phyloP scores from a whole-genome alignment of 1,140 invertebrate genomes.

The Metopolophium dirhodum region DNA sequence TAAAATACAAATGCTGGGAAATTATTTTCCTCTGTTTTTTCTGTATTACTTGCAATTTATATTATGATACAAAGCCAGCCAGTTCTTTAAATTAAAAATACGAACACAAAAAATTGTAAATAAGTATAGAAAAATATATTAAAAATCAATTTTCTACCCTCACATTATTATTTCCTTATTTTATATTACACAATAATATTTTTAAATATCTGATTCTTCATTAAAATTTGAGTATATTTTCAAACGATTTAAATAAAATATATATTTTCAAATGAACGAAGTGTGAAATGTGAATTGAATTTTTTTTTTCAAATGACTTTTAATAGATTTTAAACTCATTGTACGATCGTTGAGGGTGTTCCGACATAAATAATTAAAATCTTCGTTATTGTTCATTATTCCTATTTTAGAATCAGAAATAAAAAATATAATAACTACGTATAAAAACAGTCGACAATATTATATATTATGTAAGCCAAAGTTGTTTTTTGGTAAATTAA shows the following conservation, averaged over 20 bases:
- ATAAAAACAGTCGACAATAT: background rate
- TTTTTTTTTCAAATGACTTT: background rate
- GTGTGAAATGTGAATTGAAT: background rate
- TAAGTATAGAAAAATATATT: background rate
- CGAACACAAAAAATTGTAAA: background rate
- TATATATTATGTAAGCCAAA: background rate
- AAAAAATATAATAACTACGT: background rate
- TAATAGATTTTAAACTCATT: background rate
- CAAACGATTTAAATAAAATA: background rate
- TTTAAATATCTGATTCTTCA: background rate
- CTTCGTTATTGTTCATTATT: background rate
- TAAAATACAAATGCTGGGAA: background rate
- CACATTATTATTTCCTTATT: background rate
- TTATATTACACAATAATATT: background rate
- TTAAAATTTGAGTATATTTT: background rate
- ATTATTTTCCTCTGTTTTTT: background rate
- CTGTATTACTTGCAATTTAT: background rate
- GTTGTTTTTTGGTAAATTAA: background rate
- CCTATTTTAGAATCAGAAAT: background rate
- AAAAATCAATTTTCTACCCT: background rate
- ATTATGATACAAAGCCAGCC: background rate
- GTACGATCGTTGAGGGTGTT: background rate
- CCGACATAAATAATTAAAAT: background rate
- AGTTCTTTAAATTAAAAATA: background rate
- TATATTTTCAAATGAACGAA: background rate